Evolutionary conservation across 1,140 invertebrate genomes (phyloP), one percentile per base, ranked within the genome.

Genomic region (Mactra quadrangularis): DNA sequence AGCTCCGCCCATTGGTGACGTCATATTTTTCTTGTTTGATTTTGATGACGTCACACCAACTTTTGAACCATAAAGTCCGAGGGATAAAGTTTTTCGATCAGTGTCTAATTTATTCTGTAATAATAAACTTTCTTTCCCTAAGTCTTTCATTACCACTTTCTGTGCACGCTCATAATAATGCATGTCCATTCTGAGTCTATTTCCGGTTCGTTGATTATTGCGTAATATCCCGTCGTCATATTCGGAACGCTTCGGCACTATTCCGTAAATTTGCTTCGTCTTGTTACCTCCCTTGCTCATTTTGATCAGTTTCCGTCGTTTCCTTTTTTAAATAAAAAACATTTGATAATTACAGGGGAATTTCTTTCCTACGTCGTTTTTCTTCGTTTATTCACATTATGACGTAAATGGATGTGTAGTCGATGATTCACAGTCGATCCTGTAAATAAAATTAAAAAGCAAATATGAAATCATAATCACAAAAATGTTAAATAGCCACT

Each of bases 161-260:
- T 81, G 77, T 15, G 77, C 77, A 31, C 77, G 55, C 35, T 70
- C 66, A 55, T 81, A 53, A 35, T 81, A 81, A 0, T 33, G 72
- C 53, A 85, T 71, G 59, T 87, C 85, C 9, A 60, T 55, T 29
- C 27, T 19, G 25, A 85, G 75, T 38, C 85, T 66, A 74, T 87
- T 87, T 31, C 82, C 82, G 33, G 76, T 45, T 27, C 78, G 71
- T 13, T 66, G 57, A 60, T 87, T 87, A 62, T 83, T 62, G 9
- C 82, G 83, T 15, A 87, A 33, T 27, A 87, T 70, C 1, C 55
- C 52, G 62, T 87, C 85, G 38, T 84, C 75, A 66, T 78, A 87
- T 75, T 87, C 85, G 25, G 85, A 82, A 27, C 85, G 62, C n/a
- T 45, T 41, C 47, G 68, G 45, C 9, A 31, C 33, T 35, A 35